These are phyloP conservation scores for Cecropterus lyciades DNA, from an alignment of 1,140 invertebrate genomes.

Conservation along the genomic window DNA sequence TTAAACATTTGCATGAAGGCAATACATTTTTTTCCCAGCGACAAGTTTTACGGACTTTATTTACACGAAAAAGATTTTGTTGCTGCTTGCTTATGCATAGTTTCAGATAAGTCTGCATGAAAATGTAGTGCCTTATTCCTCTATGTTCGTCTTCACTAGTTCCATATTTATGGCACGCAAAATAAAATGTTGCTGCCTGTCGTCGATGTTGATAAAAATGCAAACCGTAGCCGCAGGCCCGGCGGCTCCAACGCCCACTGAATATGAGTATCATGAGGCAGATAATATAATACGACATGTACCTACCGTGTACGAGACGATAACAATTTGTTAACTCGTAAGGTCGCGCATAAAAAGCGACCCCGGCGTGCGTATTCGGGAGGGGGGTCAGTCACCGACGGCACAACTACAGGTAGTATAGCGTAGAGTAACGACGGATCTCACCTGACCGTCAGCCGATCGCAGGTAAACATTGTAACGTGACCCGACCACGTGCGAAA, in stretches of 20 bases:
- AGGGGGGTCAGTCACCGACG: conserved; percentile 44
- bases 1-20: conserved; percentile 15
- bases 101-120: conserved; percentile 78
- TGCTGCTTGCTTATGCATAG: conserved; percentile 77
- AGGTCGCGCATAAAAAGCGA: conserved; percentile 34
- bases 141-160: conserved; percentile 65
- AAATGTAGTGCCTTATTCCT: conserved; percentile 63
- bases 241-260: conserved; percentile 54
- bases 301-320: conserved; percentile 42
- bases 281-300: conserved; percentile 60
- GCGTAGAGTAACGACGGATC: conserved; percentile 52
- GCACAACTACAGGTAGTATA: conserved; percentile 42
- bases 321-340: conserved; percentile 55
- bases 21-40: conserved; percentile 30
- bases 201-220: conserved; percentile 80
- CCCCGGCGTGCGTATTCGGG: conserved; percentile 26
- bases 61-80: conserved; percentile 50
- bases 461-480: conserved; percentile 81
- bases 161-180: conserved; percentile 81
- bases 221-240: conserved; percentile 72
- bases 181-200: conserved; percentile 77
- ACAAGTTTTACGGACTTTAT: conserved; percentile 40
- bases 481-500: conserved; percentile 71
- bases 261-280: conserved; percentile 62
- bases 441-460: conserved; percentile 73